phyloP scores from a whole-genome alignment of 2,113 vertebrate genomes.

The Heptranchias perlo region DNA sequence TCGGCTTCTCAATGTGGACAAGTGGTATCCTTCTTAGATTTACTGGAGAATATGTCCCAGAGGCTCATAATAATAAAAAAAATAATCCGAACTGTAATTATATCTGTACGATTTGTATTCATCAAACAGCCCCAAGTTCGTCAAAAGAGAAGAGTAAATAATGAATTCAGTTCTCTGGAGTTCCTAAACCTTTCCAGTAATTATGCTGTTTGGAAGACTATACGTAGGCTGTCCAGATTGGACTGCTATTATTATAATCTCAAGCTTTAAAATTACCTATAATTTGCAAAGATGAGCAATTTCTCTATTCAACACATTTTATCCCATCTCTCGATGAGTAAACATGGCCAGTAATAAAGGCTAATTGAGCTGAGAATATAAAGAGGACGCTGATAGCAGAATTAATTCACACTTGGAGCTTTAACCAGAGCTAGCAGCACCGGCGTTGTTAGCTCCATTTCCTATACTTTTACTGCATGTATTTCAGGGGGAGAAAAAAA shows the following conservation, averaged over 20 bases:
- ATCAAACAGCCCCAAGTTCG: conserved; percentile 38
- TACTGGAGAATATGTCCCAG: conserved; percentile 29
- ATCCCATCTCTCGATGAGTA: conserved; percentile 51
- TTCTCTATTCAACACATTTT: conserved; percentile 52
- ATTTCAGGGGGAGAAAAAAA: not conserved
- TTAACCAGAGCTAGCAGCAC: conserved; percentile 31
- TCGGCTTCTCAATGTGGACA: not conserved
- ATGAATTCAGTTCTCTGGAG: conserved; percentile 49
- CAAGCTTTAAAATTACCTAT: conserved; percentile 71
- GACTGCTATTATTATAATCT: conserved; percentile 68
- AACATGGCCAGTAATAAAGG: conserved; percentile 56
- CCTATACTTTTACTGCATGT: not conserved
- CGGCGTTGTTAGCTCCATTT: conserved; percentile 18
- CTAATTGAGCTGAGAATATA: conserved; percentile 48
- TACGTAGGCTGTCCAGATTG: conserved; percentile 60
- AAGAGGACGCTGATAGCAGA: conserved; percentile 42
- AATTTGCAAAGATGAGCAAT: conserved; percentile 65
- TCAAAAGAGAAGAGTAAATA: conserved; percentile 38
- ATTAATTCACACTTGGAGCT: conserved; percentile 44
- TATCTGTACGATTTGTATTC: conserved; percentile 37
- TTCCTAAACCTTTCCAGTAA: conserved; percentile 55
- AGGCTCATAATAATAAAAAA: conserved; percentile 20
- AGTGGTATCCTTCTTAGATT: not conserved
- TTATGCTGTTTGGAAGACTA: conserved; percentile 61
- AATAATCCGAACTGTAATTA: conserved; percentile 38